These are phyloP conservation scores for Neogobius melanostomus DNA, from an alignment of 2,113 vertebrate genomes.

Conservation along the genomic window DNA sequence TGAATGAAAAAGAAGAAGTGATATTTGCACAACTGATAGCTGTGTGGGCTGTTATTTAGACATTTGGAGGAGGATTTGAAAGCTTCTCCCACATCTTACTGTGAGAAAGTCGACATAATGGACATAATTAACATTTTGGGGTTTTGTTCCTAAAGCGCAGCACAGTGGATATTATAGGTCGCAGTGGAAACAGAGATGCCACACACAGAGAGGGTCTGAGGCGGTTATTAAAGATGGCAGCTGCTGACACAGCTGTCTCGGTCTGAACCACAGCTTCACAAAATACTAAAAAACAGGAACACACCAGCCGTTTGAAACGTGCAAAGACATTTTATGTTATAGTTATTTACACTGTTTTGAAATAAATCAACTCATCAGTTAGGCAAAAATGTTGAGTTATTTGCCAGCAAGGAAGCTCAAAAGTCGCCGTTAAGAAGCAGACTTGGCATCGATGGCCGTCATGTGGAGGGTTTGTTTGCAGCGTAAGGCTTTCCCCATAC, in stretches of 20 bases:
- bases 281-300: not conserved
- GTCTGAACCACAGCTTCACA: conserved; percentile 2
- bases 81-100: too few species aligned
- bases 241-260: conserved; percentile 26
- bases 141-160: not conserved
- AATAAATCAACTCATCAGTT: too few species aligned
- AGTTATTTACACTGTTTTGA: too few species aligned
- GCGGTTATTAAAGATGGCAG: conserved; percentile 30
- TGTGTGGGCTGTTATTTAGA: too few species aligned
- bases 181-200: not conserved
- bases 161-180: not conserved
- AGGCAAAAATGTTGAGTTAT: too few species aligned
- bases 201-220: not conserved
- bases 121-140: not conserved
- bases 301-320: not conserved
- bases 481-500: not conserved
- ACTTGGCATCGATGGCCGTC: too few species aligned
- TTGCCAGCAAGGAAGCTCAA: too few species aligned
- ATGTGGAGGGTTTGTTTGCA: not conserved
- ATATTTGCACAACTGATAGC: too few species aligned
- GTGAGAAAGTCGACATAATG: not conserved
- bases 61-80: not conserved
- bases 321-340: not conserved
- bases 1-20: too few species aligned
- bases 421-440: too few species aligned